Conservation (phyloP, 1,140 invertebrate genomes). For the Chlorops oryzae region DNA sequence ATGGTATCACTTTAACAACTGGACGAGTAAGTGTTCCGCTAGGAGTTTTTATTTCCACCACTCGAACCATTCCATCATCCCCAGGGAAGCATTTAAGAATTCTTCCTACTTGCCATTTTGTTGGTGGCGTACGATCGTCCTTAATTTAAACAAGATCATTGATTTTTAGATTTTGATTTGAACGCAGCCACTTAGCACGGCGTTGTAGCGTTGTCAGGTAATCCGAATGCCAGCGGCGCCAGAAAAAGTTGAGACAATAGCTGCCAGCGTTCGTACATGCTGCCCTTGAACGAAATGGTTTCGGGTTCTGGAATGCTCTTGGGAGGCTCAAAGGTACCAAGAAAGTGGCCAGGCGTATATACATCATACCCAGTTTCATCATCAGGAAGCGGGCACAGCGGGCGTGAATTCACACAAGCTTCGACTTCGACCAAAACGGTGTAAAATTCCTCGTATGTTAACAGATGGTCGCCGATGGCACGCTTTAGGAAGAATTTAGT, state of each 20-base stretch:
- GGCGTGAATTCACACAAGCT: no score
- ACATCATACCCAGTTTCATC: slow-evolving; percentile 22
- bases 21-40: no score
- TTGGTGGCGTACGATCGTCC: background rate
- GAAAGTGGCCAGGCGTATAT: slow-evolving; percentile 21
- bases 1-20: no score
- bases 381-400: slow-evolving; percentile 31
- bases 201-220: slow-evolving; percentile 29
- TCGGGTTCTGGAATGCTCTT: background rate
- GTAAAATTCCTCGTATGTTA: slow-evolving; percentile 28
- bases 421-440: slow-evolving; percentile 22
- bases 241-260: slow-evolving; percentile 35
- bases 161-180: no score
- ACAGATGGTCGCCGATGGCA: slow-evolving; percentile 24
- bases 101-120: background rate
- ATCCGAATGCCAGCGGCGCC: slow-evolving; percentile 35
- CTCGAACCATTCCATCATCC: no score
- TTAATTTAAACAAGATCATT: no score
- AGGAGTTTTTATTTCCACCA: no score
- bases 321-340: slow-evolving; percentile 31
- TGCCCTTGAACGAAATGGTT: background rate
- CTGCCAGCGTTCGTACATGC: slow-evolving; percentile 15
- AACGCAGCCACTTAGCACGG: slow-evolving; percentile 19
- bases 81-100: background rate
- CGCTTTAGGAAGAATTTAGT: slow-evolving; percentile 30